phyloP scores from a whole-genome alignment of 2,113 vertebrate genomes.

The Hipposideros armiger region DNA sequence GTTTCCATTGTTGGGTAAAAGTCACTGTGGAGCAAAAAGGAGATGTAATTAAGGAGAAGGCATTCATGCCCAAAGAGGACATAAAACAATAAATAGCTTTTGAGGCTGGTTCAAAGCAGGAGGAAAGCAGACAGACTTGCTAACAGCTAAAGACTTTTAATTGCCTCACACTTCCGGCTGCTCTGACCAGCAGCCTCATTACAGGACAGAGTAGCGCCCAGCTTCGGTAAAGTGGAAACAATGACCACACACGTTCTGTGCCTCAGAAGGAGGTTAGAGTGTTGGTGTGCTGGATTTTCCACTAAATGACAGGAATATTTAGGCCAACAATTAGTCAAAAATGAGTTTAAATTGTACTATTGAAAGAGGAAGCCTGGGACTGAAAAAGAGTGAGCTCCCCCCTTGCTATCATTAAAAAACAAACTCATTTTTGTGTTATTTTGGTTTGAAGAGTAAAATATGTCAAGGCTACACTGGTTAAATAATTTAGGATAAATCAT shows the following conservation, averaged over 20 bases:
- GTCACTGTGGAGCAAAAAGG: background rate
- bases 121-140: background rate
- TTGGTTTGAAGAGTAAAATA: background rate
- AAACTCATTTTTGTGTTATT: background rate
- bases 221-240: background rate
- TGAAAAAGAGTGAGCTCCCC: background rate
- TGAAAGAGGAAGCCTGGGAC: constrained; percentile 1
- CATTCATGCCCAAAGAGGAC: constrained; percentile 14
- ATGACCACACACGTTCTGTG: background rate
- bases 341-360: background rate
- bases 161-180: background rate
- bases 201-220: background rate
- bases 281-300: constrained; percentile 15
- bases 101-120: constrained; percentile 1
- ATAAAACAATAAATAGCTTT: background rate
- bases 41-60: background rate
- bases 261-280: background rate
- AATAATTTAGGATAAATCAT: background rate
- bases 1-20: rapidly evolving
- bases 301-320: background rate
- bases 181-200: background rate
- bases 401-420: background rate
- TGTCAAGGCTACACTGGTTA: background rate
- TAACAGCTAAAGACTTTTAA: background rate
- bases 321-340: background rate